Percentiles rank a stretch among this genome's conserved stretches.
These are phyloP conservation scores for Rhingia rostrata DNA, from an alignment of 2,888 invertebrate species.

Conservation along the genomic window DNA sequence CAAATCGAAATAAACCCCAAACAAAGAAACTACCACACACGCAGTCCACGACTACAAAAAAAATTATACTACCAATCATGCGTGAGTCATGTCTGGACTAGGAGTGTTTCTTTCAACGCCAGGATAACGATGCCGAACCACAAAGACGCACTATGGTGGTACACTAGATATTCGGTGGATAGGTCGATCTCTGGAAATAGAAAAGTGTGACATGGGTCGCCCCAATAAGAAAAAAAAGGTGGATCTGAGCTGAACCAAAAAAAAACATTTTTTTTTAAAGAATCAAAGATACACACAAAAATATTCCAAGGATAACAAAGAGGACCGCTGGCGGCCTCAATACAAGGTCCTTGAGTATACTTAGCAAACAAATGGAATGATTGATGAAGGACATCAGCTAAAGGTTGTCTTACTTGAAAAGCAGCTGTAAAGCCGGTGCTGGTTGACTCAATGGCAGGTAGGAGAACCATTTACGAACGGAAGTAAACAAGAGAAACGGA, in stretches of 20 bases:
- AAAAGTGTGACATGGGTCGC: not conserved
- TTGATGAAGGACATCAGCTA: not conserved
- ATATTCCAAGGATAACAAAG: too few species aligned
- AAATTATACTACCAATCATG: not conserved
- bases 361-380: not conserved
- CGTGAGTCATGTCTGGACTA: not conserved
- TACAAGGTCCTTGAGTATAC: slow-evolving; percentile 3
- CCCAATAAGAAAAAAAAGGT: not conserved
- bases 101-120: not conserved
- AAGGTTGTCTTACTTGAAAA: not conserved
- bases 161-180: not conserved
- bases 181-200: not conserved
- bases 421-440: slow-evolving; percentile 13
- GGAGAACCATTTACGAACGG: slow-evolving; percentile 12
- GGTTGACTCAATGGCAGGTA: slow-evolving; percentile 16
- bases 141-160: not conserved
- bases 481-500: slow-evolving; percentile 34
- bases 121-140: not conserved
- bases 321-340: not conserved
- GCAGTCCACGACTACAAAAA: not conserved
- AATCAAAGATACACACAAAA: not conserved
- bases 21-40: slow-evolving; percentile 58
- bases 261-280: not conserved
- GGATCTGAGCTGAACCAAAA: not conserved
- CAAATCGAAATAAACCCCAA: slow-evolving; percentile 10